Conservation (phyloP, 2,888 invertebrate genomes). For the Aproaerema taeniolella region DNA sequence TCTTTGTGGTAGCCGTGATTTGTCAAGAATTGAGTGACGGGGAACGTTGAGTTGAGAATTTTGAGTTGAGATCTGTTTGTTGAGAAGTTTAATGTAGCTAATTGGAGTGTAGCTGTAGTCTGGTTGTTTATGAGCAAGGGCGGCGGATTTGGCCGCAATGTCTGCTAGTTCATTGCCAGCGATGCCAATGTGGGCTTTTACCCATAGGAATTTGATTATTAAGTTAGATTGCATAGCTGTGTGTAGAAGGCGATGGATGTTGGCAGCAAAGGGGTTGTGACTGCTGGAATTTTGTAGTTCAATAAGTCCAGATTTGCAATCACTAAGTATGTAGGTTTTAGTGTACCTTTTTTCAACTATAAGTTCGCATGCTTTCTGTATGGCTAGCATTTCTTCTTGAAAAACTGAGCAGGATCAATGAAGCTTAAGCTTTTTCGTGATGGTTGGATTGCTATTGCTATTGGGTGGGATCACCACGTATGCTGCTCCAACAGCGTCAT, state of each 20-base stretch:
- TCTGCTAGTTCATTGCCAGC: slow-evolving; percentile 15
- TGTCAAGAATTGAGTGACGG: neutral
- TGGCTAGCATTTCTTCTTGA: slow-evolving; percentile 17
- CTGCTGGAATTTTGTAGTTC: neutral
- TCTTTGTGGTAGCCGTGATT: neutral
- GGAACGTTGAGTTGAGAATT: neutral
- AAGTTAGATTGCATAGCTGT: neutral
- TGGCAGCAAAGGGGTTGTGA: neutral
- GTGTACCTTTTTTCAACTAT: neutral
- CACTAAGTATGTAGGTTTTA: neutral
- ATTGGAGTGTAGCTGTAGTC: slow-evolving; percentile 11
- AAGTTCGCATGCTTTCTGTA: neutral
- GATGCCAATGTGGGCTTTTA: slow-evolving; percentile 7
- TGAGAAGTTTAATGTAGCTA: slow-evolving; percentile 7
- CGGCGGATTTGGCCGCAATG: slow-evolving; percentile 9
- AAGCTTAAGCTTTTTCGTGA: slow-evolving; percentile 9
- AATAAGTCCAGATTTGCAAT: neutral
- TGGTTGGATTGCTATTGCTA: neutral
- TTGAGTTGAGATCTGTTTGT: neutral
- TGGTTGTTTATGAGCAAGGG: neutral
- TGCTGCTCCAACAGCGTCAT: slow-evolving; percentile 13
- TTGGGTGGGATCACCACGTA: neutral
- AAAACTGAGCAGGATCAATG: slow-evolving; percentile 16
- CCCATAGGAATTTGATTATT: neutral
- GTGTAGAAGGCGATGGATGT: neutral